Base-by-base conservation (phyloP, 2,888 invertebrate species). In the Spodoptera exigua region DNA sequence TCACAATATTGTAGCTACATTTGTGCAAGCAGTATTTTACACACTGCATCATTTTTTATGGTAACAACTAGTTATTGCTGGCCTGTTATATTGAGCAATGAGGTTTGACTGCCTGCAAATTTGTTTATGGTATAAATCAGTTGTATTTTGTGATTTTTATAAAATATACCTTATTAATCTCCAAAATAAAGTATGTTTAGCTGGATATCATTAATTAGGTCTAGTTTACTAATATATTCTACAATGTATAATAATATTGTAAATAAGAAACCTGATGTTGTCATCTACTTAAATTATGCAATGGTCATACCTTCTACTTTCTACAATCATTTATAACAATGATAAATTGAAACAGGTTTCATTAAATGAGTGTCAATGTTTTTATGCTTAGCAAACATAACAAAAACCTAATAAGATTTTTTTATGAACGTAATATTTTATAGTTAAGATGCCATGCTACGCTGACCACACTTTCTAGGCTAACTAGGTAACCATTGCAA, bases 401-500 rank as follows among this genome's bases (percentile, higher is more conserved):
- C 43, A 37, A 35, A 39, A 34, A 27, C 11, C 54, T 21, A 9
- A 43, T 41, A 45, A 36, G 21, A 40, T 41, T 48, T 51, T 43
- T 46, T 55, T 18, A 37, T 60, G 14, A 45, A 13, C 7, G 27
- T 27, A 37, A 21, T 61, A 46, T 55, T 54, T 44, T 52, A 52
- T 57, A 53, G 18, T 72, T 58, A 47, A 57, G 18, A 47, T 63
- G 51, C 21, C 36, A 69, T 62, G 73, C 52, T 61, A 82, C 56
- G 59, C 63, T 85, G 84, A 53, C 49, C 78, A 81, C 79, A 87
- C 86, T 88, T 88, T 88, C 87, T 87, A 84, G 64, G 36, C 70
- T 55, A 83, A 76, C 79, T 84, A 82, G 84, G 79, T 78, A 84
- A 75, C 59, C 57, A 74, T 70, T 73, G 54, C 64, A 62, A 59